These are phyloP conservation scores for Callorhinus ursinus DNA, from an alignment of 2,113 vertebrate genomes.

Conservation along the genomic window DNA sequence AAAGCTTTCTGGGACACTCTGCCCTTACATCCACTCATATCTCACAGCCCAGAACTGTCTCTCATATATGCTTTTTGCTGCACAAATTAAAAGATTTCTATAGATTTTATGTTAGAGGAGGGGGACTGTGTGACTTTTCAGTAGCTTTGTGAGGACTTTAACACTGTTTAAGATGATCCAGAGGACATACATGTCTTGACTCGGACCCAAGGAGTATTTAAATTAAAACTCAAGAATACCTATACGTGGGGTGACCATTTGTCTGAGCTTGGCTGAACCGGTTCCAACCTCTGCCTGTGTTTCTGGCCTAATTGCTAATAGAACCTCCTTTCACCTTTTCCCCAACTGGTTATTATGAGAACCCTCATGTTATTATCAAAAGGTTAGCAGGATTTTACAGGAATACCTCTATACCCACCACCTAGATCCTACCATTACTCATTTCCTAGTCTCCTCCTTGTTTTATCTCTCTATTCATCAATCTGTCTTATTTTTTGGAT, in stretches of 20 bases:
- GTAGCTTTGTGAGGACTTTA: not conserved
- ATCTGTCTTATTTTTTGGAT: not conserved
- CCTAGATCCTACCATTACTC: not conserved
- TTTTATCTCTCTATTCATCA: not conserved
- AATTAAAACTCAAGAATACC: not conserved
- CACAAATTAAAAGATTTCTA: not conserved
- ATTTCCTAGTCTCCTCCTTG: not conserved
- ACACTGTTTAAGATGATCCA: not conserved
- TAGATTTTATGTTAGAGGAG: not conserved
- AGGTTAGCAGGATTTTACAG: not conserved
- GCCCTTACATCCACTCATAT: not conserved
- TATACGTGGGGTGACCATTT: fast-evolving
- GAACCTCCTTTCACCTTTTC: not conserved
- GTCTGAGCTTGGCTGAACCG: not conserved
- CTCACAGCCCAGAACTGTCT: not conserved
- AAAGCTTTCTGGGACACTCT: not conserved
- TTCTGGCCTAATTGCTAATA: not conserved
- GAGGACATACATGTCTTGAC: not conserved
- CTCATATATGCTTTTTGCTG: not conserved
- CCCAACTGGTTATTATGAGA: not conserved
- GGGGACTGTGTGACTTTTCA: not conserved
- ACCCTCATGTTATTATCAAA: not conserved
- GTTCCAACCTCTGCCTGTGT: not conserved
- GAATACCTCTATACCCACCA: not conserved
- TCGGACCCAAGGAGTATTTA: not conserved